Base-by-base conservation (phyloP, 2,888 invertebrate species). In the Parnassius mnemosyne region DNA sequence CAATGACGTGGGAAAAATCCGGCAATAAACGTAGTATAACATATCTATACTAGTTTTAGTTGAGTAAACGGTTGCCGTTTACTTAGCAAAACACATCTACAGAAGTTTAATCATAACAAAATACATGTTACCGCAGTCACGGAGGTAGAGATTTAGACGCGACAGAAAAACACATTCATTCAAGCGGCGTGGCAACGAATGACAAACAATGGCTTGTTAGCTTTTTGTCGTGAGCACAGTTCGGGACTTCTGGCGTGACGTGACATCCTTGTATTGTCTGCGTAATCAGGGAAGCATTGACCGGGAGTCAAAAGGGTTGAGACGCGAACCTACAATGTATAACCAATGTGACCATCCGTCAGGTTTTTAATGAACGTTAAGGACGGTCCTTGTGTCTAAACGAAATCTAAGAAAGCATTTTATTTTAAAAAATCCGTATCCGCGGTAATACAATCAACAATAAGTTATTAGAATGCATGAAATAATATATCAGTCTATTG, bases 161-260 rank as follows among this genome's bases (percentile, higher is more conserved):
- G 72, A 70, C 72, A 67, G 57, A 3, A 25, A 46, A 51, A 61
- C 58, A 52, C 54, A 59, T 68, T 69, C 69, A 69, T 68, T 67
- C 65, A 68, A 63, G 69, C 68, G 69, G 62, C 66, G 66, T 65
- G 69, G 68, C 72, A 74, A 73, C 75, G 74, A 77, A 78, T 79
- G 77, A 77, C 80, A 83, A 78, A 89, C 89, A 90, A 89, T 89
- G 72, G 81, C 81, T 86, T 87, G 88, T 89, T 87, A 87, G 80
- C 74, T 80, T 78, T 83, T 85, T 86, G 85, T 85, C 84, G 83
- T 81, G 84, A 80, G 78, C 77, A 73, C 73, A 78, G 83, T 80
- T 83, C 78, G 79, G 78, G 78, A 68, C 59, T 71, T 68, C 51
- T 61, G 60, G 60, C 71, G 72, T 76, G 78, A 78, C 84, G 82